These are phyloP conservation scores for Fragum whitleyi DNA, from an alignment of 2,888 invertebrate genomes.

Conservation along the genomic window DNA sequence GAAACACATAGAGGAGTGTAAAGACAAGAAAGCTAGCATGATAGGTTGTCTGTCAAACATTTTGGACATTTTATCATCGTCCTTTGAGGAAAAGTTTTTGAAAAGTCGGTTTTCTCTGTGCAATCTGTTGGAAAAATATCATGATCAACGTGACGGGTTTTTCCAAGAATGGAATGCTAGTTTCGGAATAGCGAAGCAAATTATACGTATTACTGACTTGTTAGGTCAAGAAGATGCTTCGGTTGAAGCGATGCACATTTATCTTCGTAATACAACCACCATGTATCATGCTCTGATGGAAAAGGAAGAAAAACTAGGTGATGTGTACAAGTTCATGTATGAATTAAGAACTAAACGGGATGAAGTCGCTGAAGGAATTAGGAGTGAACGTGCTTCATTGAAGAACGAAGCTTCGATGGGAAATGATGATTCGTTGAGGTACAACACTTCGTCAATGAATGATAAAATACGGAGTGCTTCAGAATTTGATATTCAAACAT, in stretches of 20 bases:
- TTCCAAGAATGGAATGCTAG: neutral
- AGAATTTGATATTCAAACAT: too few relatives aligned
- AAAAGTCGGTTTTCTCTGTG: neutral
- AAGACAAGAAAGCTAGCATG: neutral
- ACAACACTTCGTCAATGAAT: too few relatives aligned
- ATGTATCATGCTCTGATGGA: neutral
- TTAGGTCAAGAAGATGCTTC: neutral
- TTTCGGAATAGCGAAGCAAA: neutral
- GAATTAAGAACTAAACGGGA: too few relatives aligned
- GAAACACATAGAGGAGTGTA: neutral
- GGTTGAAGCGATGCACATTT: neutral
- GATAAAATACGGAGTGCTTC: too few relatives aligned
- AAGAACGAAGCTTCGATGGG: too few relatives aligned
- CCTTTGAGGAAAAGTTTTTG: neutral
- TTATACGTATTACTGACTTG: neutral
- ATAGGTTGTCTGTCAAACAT: neutral
- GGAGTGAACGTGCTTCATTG: too few relatives aligned
- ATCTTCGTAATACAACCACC: neutral
- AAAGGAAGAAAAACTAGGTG: too few relatives aligned
- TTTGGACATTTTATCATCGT: neutral
- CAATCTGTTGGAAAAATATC: conserved; percentile 7
- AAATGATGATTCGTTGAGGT: too few relatives aligned
- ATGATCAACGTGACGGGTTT: neutral
- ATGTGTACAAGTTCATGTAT: too few relatives aligned
- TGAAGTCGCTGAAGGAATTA: too few relatives aligned